These are phyloP conservation scores for Takifugu bimaculatus DNA, from an alignment of 2,113 vertebrate genomes.

Conservation along the genomic window DNA sequence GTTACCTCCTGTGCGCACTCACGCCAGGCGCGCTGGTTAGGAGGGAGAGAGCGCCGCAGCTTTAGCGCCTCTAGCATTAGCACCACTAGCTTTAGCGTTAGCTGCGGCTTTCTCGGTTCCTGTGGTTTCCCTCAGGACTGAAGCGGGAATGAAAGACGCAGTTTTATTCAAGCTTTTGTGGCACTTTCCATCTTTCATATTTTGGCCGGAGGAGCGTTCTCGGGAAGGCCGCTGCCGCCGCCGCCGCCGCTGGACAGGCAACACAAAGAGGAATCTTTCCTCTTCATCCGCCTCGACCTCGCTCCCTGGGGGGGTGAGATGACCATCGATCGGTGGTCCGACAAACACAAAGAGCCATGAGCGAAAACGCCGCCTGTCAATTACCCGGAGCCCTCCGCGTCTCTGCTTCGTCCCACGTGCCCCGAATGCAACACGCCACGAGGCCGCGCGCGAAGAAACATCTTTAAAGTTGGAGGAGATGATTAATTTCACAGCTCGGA, in stretches of 20 bases:
- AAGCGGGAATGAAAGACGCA: conserved; percentile 14
- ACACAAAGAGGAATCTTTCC: conserved; percentile 58
- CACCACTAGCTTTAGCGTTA: too few species aligned
- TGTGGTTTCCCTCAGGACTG: too few species aligned
- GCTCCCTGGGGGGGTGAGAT: conserved; percentile 47
- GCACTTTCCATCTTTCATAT: conserved; percentile 41
- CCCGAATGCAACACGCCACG: conserved; percentile 8
- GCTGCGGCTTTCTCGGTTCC: too few species aligned
- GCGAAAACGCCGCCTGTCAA: conserved; percentile 54
- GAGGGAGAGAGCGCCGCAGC: too few species aligned
- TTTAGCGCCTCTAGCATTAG: too few species aligned
- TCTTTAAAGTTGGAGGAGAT: conserved; percentile 22
- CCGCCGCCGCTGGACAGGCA: background rate
- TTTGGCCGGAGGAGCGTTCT: conserved; percentile 21
- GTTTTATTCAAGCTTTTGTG: conserved; percentile 57
- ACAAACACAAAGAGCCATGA: conserved; percentile 54
- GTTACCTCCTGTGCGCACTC: too few species aligned
- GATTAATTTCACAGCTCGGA: conserved; percentile 26
- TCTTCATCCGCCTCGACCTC: conserved; percentile 49
- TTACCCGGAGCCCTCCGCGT: conserved; percentile 45
- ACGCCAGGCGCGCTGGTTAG: too few species aligned
- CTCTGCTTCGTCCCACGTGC: conserved; percentile 20
- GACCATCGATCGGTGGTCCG: conserved; percentile 65
- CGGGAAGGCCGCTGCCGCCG: conserved; percentile 32
- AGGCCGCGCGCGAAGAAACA: conserved; percentile 3